phyloP scores from a whole-genome alignment of 2,797 vertebrate species.

The Oreochromis grahami region DNA sequence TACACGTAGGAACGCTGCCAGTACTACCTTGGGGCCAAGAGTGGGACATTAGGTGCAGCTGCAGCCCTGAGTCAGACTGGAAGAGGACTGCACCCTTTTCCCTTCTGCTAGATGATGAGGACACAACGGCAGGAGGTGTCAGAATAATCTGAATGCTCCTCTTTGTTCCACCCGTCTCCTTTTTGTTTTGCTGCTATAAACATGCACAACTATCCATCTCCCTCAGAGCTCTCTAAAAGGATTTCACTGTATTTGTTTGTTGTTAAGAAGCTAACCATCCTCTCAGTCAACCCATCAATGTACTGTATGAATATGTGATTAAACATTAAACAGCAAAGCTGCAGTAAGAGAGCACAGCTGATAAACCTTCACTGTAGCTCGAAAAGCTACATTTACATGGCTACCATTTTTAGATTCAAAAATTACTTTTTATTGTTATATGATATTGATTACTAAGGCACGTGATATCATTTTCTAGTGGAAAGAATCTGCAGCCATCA shows the following conservation, averaged over 20 bases:
- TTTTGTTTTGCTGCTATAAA: slow-evolving; percentile 1
- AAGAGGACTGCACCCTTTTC: slow-evolving; percentile 19
- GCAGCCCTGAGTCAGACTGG: slow-evolving; percentile 29
- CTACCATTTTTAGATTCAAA: not conserved
- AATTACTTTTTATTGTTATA: not conserved
- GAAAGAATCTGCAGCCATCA: not conserved
- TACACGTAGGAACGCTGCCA: slow-evolving; percentile 4
- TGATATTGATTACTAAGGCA: not conserved
- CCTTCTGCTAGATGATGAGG: slow-evolving; percentile 36
- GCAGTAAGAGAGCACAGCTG: not conserved
- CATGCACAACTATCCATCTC: not conserved
- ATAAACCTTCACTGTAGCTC: not conserved
- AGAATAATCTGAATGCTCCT: slow-evolving; percentile 21
- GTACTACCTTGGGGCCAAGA: slow-evolving; percentile 50
- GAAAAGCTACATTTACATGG: not conserved
- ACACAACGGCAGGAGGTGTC: slow-evolving; percentile 9
- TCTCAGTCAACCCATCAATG: not conserved
- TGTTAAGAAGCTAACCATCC: not conserved
- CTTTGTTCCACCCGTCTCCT: slow-evolving; percentile 26
- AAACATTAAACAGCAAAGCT: not conserved
- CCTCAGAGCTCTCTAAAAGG: not conserved
- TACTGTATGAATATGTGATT: not conserved
- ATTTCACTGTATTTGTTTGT: not conserved
- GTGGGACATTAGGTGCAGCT: slow-evolving; percentile 47
- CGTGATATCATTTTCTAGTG: not conserved